Evolutionary conservation across 2,113 vertebrate species (phyloP).

Genomic region (Isichthys henryi): DNA sequence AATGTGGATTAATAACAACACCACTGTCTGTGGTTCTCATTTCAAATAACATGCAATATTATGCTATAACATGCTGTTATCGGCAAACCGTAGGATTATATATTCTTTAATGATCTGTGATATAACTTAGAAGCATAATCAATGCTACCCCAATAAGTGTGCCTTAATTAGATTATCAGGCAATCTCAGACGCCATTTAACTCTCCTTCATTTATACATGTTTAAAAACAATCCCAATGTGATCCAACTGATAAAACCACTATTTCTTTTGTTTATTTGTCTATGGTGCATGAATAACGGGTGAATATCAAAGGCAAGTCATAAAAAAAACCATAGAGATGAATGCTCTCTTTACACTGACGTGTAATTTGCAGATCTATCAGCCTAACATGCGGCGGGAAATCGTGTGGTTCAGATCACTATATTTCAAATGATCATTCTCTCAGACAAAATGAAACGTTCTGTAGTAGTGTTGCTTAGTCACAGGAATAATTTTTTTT

Average conservation of each 20-base stretch:
- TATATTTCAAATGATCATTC: not conserved
- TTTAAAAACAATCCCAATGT: not conserved
- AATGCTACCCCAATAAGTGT: not conserved
- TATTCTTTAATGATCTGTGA: not conserved
- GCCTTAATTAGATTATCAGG: not conserved
- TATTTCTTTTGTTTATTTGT: not conserved
- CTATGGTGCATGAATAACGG: not conserved
- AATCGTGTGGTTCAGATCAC: not conserved
- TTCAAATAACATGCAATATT: not conserved
- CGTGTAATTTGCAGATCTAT: not conserved
- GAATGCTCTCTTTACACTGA: not conserved
- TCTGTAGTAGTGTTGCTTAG: not conserved
- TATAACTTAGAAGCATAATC: not conserved
- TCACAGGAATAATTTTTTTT: not conserved
- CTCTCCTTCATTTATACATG: not conserved
- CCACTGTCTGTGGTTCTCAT: not conserved
- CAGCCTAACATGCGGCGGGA: not conserved
- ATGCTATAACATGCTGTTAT: not conserved
- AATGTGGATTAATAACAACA: not conserved
- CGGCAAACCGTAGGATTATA: not conserved
- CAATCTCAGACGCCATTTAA: not conserved
- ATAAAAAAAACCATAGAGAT: not conserved
- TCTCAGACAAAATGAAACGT: not conserved
- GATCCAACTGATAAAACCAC: not conserved
- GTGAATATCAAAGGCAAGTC: not conserved